phyloP scores from a whole-genome alignment of 2,888 invertebrate genomes.

The Cynaeus angustus region DNA sequence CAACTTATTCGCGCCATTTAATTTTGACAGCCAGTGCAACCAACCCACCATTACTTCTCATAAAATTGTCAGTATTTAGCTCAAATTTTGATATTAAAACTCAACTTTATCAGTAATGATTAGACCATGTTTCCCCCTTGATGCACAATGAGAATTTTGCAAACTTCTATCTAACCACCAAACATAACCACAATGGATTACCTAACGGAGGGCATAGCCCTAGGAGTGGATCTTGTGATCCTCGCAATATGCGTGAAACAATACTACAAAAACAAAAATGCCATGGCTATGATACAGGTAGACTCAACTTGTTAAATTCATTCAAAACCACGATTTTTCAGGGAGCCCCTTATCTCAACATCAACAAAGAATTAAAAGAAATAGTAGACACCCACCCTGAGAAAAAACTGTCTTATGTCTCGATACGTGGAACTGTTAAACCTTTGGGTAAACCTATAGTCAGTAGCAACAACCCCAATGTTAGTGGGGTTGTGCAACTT shows the following conservation, averaged over 20 bases:
- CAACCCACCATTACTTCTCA: not conserved
- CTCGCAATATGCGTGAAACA: slow-evolving; percentile 83
- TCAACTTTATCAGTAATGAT: slow-evolving; percentile 17
- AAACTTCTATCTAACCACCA: not conserved
- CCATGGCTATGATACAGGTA: slow-evolving; percentile 82
- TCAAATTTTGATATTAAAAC: slow-evolving; percentile 12
- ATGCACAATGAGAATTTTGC: slow-evolving; percentile 2
- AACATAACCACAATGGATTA: slow-evolving; percentile 78
- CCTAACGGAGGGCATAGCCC: slow-evolving; percentile 82
- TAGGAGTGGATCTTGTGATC: slow-evolving; percentile 84
- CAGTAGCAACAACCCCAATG: slow-evolving; percentile 82
- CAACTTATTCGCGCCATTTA: too few species aligned
- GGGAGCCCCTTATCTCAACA: slow-evolving; percentile 81
- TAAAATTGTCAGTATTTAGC: slow-evolving; percentile 24
- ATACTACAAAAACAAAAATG: slow-evolving; percentile 83
- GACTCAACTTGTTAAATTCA: slow-evolving; percentile 49
- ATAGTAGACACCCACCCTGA: slow-evolving; percentile 78
- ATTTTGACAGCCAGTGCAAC: not conserved
- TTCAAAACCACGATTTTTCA: too few species aligned
- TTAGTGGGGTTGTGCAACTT: slow-evolving; percentile 86
- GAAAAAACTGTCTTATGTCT: slow-evolving; percentile 82
- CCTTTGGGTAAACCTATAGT: slow-evolving; percentile 84
- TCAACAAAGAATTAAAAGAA: slow-evolving; percentile 78
- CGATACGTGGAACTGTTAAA: slow-evolving; percentile 83
- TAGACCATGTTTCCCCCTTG: not conserved